These are phyloP conservation scores for Synaphobranchus kaupii DNA, from an alignment of 2,797 vertebrate species.

Conservation along the genomic window DNA sequence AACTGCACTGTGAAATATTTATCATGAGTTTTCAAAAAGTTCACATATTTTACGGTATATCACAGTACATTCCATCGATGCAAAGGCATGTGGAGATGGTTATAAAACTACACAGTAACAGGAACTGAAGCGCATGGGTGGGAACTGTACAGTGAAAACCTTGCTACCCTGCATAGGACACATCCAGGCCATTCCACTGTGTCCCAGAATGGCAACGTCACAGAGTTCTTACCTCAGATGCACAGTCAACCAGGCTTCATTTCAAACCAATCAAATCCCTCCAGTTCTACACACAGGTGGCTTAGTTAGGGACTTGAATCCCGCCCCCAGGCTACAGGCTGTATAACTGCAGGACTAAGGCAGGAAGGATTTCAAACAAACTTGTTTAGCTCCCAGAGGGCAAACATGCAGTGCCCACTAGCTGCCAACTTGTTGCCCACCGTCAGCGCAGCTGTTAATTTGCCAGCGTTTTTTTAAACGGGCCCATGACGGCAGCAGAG, in stretches of 20 bases:
- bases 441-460: not conserved
- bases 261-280: not conserved
- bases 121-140: not conserved
- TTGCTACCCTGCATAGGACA: not conserved
- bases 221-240: not conserved
- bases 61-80: not conserved
- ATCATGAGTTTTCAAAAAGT: no score
- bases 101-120: not conserved
- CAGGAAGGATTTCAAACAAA: not conserved
- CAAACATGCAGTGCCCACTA: not conserved
- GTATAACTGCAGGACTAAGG: not conserved
- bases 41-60: not conserved
- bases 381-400: not conserved
- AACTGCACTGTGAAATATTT: no score
- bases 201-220: not conserved
- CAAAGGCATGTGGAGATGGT: no score
- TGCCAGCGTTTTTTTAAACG: not conserved
- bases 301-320: not conserved
- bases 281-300: not conserved
- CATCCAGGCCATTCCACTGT: not conserved
- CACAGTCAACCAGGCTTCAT: not conserved
- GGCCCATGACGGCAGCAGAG: no score
- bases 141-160: not conserved
- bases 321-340: not conserved
- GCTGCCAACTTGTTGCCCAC: not conserved